These are phyloP conservation scores for Gobio gobio DNA, from an alignment of 2,113 vertebrate species.

Conservation along the genomic window DNA sequence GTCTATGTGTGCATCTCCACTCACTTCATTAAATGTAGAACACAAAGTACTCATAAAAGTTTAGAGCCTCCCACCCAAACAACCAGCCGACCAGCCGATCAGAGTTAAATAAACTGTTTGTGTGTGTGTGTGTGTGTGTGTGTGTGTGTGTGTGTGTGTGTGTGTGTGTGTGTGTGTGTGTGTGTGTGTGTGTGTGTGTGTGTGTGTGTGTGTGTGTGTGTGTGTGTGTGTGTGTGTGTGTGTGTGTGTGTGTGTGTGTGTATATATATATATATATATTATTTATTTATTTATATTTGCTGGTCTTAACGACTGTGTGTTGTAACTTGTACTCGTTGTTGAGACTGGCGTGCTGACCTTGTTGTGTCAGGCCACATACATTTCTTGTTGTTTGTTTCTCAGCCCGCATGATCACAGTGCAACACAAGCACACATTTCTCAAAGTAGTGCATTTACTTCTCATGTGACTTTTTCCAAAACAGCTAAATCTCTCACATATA, in stretches of 20 bases:
- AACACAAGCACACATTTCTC: background rate
- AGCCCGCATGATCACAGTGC: background rate
- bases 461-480: background rate
- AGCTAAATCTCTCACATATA: background rate
- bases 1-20: background rate
- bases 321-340: background rate
- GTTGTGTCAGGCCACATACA: background rate
- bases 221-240: no score
- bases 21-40: conserved; percentile 16
- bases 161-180: no score
- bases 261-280: background rate
- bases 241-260: no score
- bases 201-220: no score
- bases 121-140: no score
- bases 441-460: conserved; percentile 4
- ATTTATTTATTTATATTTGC: background rate
- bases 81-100: conserved; percentile 7
- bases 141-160: no score
- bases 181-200: no score
- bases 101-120: background rate
- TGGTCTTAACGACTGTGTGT: background rate
- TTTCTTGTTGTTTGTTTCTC: background rate
- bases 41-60: conserved; percentile 24
- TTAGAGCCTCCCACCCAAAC: background rate
- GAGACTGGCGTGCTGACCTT: background rate